Evolutionary conservation across 1,140 invertebrate genomes (phyloP).

Genomic region (Scaptodrosophila lebanonensis): DNA sequence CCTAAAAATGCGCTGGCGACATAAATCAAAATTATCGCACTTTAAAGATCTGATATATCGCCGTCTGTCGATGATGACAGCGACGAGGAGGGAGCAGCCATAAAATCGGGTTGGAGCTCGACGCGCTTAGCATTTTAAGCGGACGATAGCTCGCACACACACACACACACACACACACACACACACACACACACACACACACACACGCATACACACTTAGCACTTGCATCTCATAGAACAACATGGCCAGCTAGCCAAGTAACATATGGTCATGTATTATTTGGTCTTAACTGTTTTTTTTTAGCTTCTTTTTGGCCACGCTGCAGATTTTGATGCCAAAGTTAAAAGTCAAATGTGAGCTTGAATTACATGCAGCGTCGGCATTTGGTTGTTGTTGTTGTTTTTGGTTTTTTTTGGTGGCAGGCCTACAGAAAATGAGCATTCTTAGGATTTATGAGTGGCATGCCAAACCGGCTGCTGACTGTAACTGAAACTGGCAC

Average conservation of each 20-base stretch:
- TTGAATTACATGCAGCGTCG: conserved; percentile 58
- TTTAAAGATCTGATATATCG: conserved; percentile 23
- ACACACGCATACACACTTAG: too few relatives aligned
- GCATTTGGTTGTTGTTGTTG: too few relatives aligned
- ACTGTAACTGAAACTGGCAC: conserved; percentile 32
- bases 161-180: conserved; percentile 30
- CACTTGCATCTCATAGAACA: too few relatives aligned
- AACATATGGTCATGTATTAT: too few relatives aligned
- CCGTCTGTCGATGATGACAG: conserved; percentile 30
- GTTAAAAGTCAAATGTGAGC: conserved; percentile 73
- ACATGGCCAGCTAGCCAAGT: conserved; percentile 61
- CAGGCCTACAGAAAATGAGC: conserved; percentile 66
- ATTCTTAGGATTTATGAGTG: conserved; percentile 70
- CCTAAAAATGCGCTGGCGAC: conserved; percentile 1
- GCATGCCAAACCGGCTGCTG: conserved; percentile 41
- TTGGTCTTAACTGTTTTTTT: too few relatives aligned
- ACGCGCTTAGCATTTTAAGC: too few relatives aligned
- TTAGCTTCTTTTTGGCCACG: conserved; percentile 34
- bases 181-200: conserved; percentile 27
- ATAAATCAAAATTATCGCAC: conserved; percentile 44
- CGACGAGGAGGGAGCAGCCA: too few relatives aligned
- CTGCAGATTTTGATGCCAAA: conserved; percentile 62
- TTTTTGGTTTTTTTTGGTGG: too few relatives aligned
- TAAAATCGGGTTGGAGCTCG: too few relatives aligned
- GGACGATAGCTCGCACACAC: conserved; percentile 21